Percentiles rank a stretch among this genome's conserved stretches.
phyloP scores from a whole-genome alignment of 2,113 vertebrate genomes.

The Hippocampus zosterae region DNA sequence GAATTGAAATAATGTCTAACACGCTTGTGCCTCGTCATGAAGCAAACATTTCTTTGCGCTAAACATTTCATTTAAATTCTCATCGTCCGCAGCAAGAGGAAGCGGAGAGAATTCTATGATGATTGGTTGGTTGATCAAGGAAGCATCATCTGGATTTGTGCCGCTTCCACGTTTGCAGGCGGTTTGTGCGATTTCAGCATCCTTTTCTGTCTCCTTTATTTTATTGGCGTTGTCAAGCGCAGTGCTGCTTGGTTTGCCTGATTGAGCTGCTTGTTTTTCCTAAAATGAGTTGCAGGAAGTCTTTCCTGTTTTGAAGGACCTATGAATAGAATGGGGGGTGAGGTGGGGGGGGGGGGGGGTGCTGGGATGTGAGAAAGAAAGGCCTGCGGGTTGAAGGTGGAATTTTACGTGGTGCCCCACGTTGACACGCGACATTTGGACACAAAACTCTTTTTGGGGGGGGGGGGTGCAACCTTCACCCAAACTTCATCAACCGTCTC shows the following conservation, averaged over 20 bases:
- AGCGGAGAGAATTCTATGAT: not conserved
- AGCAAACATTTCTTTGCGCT: not conserved
- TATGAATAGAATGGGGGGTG: slow-evolving; percentile 60
- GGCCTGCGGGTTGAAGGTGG: not conserved
- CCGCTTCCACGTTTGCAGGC: not conserved
- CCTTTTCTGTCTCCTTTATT: slow-evolving; percentile 16
- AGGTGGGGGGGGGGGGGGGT: slow-evolving; percentile 4
- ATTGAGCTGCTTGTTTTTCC: slow-evolving; percentile 67
- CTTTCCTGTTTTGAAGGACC: slow-evolving; percentile 73
- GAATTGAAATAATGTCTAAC: not conserved
- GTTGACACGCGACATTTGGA: not conserved
- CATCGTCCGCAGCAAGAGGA: not conserved
- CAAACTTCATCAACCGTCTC: slow-evolving; percentile 19
- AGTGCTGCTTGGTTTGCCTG: slow-evolving; percentile 32
- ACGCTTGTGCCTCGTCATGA: not conserved
- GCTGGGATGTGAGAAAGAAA: slow-evolving; percentile 1
- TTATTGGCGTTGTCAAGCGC: slow-evolving; percentile 15
- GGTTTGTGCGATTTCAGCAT: too few species aligned
- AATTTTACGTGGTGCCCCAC: not conserved
- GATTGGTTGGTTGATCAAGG: not conserved
- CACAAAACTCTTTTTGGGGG: slow-evolving; percentile 26
- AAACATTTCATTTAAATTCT: not conserved
- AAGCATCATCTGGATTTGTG: not conserved
- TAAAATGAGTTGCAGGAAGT: slow-evolving; percentile 70
- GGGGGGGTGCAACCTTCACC: not conserved